Conservation (phyloP, 2,797 vertebrate genomes). For the Neopelma chrysocephalum region DNA sequence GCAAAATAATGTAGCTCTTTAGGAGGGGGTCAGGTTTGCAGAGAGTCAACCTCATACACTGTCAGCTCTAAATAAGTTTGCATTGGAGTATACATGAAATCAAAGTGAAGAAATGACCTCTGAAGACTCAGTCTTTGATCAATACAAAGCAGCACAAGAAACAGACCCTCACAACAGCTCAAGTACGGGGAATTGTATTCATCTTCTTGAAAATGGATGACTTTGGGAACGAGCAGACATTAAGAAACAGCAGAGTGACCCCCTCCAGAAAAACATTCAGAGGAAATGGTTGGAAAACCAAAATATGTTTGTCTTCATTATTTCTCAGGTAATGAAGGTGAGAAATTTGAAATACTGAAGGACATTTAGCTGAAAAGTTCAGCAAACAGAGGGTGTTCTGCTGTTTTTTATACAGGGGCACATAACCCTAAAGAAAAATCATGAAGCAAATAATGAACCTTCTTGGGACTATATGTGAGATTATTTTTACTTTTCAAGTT, state of each 20-base stretch:
- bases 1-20: neutral
- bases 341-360: neutral
- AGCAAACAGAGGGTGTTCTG: neutral
- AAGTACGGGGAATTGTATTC: rapidly evolving
- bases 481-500: neutral
- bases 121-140: neutral
- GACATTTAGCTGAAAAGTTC: neutral
- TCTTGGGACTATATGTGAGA: neutral
- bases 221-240: neutral
- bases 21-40: neutral
- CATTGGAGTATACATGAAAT: neutral
- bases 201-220: neutral
- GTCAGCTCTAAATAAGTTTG: neutral
- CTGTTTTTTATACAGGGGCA: neutral
- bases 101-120: neutral
- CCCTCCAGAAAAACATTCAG: neutral
- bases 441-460: neutral
- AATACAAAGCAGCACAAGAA: neutral
- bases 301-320: neutral
- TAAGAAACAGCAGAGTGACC: neutral
- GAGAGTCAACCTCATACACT: neutral
- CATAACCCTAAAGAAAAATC: neutral
- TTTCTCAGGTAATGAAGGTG: neutral
- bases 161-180: neutral
- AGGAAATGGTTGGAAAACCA: neutral